Conservation (phyloP, 2,797 vertebrate species). For the Bryconaethiops microstoma region DNA sequence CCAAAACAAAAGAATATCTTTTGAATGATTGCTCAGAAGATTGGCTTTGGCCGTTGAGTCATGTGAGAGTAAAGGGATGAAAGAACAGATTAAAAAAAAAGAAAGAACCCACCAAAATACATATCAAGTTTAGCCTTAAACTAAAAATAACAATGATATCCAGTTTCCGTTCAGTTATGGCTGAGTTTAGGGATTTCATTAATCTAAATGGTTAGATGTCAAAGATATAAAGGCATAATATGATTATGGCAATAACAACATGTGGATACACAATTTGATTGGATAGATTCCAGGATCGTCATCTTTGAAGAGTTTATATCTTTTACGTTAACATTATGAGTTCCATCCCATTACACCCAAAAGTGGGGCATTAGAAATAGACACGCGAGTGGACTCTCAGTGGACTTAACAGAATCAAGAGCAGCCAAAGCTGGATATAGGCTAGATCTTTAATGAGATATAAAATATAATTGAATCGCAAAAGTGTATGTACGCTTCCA, state of each 20-base stretch:
- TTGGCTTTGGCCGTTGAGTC: background rate
- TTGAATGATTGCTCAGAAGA: background rate
- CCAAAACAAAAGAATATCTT: slow-evolving; percentile 3
- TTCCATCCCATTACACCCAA: slow-evolving; percentile 22
- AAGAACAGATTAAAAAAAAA: background rate
- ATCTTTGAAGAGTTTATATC: background rate
- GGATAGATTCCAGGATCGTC: background rate
- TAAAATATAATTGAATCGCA: slow-evolving; percentile 3
- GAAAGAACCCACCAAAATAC: background rate
- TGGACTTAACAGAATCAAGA: slow-evolving; percentile 51
- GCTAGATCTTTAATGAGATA: slow-evolving; percentile 35
- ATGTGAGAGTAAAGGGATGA: slow-evolving; percentile 17
- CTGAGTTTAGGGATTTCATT: background rate
- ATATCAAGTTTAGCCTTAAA: background rate
- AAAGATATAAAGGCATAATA: background rate
- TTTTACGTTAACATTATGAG: slow-evolving; percentile 18
- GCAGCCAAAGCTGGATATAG: slow-evolving; percentile 50
- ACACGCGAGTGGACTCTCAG: slow-evolving; percentile 49
- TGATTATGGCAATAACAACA: background rate
- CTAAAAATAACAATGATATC: background rate
- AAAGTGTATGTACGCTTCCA: background rate
- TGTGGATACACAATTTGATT: background rate
- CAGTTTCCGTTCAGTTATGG: background rate
- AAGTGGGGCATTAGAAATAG: slow-evolving; percentile 56
- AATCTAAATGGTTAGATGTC: background rate